phyloP scores from a whole-genome alignment of 2,113 vertebrate genomes.

The Steatornis caripensis region DNA sequence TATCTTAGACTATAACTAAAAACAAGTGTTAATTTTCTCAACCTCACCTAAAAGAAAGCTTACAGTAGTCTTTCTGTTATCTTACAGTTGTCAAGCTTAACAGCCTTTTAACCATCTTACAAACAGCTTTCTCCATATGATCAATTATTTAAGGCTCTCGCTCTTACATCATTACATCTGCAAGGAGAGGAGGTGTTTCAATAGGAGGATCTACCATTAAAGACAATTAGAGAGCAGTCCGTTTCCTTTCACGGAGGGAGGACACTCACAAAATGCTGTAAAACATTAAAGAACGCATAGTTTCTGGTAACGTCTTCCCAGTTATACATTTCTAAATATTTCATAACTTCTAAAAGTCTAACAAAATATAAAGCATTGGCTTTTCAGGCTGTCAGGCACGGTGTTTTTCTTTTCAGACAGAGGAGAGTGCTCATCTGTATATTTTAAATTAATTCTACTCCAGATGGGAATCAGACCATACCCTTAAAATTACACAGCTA shows the following conservation, averaged over 20 bases:
- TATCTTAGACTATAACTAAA: constrained; percentile 12
- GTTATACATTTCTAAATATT: constrained; percentile 15
- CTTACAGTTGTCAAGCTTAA: constrained; percentile 14
- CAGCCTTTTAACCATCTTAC: constrained; percentile 27
- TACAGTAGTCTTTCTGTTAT: background rate
- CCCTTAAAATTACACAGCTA: background rate
- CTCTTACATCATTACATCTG: constrained; percentile 32
- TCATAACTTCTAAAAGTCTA: background rate
- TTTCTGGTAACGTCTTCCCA: background rate
- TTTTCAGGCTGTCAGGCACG: background rate
- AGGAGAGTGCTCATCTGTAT: background rate
- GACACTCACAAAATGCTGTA: background rate
- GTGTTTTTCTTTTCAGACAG: background rate
- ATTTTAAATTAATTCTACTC: constrained; percentile 10
- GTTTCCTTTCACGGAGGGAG: background rate
- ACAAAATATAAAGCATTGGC: background rate
- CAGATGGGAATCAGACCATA: background rate
- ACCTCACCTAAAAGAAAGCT: background rate
- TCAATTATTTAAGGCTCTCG: constrained; percentile 48
- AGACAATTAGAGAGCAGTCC: constrained; percentile 4
- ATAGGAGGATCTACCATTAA: constrained; percentile 15
- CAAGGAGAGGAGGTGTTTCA: constrained; percentile 28
- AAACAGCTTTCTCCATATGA: constrained; percentile 14
- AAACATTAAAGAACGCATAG: background rate
- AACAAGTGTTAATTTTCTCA: constrained; percentile 37